Conservation (phyloP, 2,113 vertebrate species). For the Poeciliopsis occidentalis region DNA sequence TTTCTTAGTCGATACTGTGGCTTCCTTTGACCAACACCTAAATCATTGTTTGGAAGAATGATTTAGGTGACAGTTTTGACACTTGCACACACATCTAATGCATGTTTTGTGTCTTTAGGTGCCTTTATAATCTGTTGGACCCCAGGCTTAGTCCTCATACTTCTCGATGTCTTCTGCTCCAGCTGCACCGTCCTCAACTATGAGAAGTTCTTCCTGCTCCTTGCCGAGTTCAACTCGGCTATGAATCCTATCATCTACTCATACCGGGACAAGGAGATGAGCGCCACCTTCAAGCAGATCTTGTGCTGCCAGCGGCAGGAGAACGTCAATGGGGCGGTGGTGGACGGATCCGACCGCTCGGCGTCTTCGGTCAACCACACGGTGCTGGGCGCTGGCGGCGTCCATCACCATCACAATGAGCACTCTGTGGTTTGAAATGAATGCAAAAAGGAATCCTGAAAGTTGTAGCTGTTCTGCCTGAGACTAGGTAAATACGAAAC, state of each 20-base stretch:
- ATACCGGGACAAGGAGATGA: slow-evolving; percentile 99
- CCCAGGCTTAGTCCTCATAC: slow-evolving; percentile 92
- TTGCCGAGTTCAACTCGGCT: slow-evolving; percentile 97
- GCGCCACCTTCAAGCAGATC: slow-evolving; percentile 96
- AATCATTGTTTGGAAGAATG: not conserved
- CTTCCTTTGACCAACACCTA: not conserved
- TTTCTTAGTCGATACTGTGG: not conserved
- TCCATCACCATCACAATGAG: slow-evolving; percentile 83
- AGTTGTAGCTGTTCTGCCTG: not conserved
- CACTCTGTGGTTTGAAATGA: slow-evolving; percentile 90
- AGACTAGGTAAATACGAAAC: not conserved
- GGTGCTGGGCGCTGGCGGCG: slow-evolving; percentile 81
- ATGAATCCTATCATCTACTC: slow-evolving; percentile 99
- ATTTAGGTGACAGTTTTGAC: not conserved
- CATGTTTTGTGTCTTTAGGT: slow-evolving; percentile 72
- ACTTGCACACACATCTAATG: not conserved
- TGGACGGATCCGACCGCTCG: slow-evolving; percentile 92
- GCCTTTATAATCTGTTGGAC: slow-evolving; percentile 99
- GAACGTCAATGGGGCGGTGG: slow-evolving; percentile 84
- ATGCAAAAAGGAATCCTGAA: not conserved
- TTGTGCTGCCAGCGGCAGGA: slow-evolving; percentile 95
- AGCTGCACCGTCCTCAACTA: slow-evolving; percentile 90
- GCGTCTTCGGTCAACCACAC: slow-evolving; percentile 96
- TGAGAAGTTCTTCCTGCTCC: slow-evolving; percentile 97
- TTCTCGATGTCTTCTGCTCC: slow-evolving; percentile 93